These are phyloP conservation scores for Vimba vimba DNA, from an alignment of 2,113 vertebrate species.

Conservation along the genomic window DNA sequence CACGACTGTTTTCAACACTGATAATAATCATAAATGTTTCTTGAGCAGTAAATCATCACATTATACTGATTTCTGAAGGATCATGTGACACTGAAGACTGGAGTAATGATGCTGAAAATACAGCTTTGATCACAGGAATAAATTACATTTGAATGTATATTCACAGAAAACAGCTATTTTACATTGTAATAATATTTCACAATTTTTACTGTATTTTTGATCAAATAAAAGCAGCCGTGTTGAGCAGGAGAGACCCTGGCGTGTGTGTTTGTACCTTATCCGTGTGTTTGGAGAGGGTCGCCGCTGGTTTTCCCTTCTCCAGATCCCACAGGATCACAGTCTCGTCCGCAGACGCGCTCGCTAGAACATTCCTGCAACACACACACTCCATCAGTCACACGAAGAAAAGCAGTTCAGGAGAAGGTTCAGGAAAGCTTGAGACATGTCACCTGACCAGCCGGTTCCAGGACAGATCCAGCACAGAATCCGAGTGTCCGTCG, in stretches of 20 bases:
- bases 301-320: constrained; percentile 83
- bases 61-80: neutral
- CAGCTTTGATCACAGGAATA: neutral
- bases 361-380: constrained; percentile 86
- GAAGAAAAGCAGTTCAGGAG: neutral
- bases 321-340: constrained; percentile 92
- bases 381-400: neutral
- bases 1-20: neutral
- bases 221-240: neutral
- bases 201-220: neutral
- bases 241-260: neutral
- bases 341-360: constrained; percentile 89
- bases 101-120: neutral
- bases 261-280: constrained; percentile 83
- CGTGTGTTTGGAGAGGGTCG: constrained; percentile 82
- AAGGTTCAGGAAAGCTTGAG: neutral
- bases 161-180: neutral
- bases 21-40: neutral
- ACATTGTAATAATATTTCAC: neutral
- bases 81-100: neutral
- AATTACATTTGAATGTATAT: neutral
- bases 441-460: constrained; percentile 82
- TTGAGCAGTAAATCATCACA: neutral
- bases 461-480: constrained; percentile 97
- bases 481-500: constrained; percentile 88